These are phyloP conservation scores for Anarhynchus alexandrinus DNA, from an alignment of 2,113 vertebrate species.

Conservation along the genomic window DNA sequence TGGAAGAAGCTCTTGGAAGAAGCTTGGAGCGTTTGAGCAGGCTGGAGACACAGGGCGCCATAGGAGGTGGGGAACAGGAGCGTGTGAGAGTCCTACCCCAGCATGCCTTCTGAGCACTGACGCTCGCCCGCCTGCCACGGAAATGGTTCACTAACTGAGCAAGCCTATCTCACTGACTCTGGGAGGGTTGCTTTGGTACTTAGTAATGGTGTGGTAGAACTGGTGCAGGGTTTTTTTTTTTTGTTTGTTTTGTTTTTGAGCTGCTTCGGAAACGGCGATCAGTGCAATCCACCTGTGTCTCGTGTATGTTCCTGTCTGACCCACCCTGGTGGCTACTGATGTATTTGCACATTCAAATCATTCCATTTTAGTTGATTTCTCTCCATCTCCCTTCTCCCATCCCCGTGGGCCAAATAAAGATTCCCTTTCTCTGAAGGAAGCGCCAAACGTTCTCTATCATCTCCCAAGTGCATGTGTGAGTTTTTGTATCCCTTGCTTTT, in stretches of 20 bases:
- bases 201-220: constrained; percentile 52
- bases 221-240: not conserved
- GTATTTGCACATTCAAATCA: constrained; percentile 66
- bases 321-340: constrained; percentile 41
- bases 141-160: constrained; percentile 69
- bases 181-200: constrained; percentile 49
- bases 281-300: constrained; percentile 42
- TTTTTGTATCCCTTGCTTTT: constrained; percentile 50
- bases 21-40: constrained; percentile 75
- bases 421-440: constrained; percentile 60
- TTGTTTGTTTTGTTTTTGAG: not conserved
- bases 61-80: constrained; percentile 94
- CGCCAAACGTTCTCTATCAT: constrained; percentile 54
- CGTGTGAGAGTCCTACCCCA: constrained; percentile 81
- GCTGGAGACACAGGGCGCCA: constrained; percentile 74
- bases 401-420: constrained; percentile 77
- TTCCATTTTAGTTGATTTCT: constrained; percentile 64
- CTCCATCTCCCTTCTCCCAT: not conserved
- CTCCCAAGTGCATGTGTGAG: constrained; percentile 69
- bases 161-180: constrained; percentile 45
- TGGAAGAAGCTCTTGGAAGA: constrained; percentile 89
- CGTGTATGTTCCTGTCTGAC: constrained; percentile 10
- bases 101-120: constrained; percentile 80
- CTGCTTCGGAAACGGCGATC: constrained; percentile 26
- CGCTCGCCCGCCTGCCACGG: constrained; percentile 64